phyloP scores from a whole-genome alignment of 2,888 invertebrate genomes.

The Linyphia triangularis region DNA sequence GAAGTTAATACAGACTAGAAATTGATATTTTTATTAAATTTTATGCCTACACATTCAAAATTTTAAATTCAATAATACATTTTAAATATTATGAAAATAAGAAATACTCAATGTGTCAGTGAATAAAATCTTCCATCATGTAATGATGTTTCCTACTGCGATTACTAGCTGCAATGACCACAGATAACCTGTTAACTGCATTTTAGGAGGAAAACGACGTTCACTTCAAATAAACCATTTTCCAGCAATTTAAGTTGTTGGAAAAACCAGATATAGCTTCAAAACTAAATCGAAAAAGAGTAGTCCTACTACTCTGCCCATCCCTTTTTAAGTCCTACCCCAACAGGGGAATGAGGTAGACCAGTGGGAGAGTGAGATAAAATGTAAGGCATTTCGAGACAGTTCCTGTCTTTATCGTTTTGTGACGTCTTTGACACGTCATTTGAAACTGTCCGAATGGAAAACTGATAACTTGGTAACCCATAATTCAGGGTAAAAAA shows the following conservation, averaged over 20 bases:
- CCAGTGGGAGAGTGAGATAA: conserved; percentile 30
- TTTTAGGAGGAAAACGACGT: background rate
- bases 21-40: no score
- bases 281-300: background rate
- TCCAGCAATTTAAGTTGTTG: background rate
- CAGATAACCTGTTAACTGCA: background rate
- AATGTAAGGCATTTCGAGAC: conserved; percentile 28
- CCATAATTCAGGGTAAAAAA: conserved; percentile 56
- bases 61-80: no score
- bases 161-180: background rate
- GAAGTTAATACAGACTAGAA: no score
- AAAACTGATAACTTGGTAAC: conserved; percentile 68
- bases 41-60: no score
- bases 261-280: background rate
- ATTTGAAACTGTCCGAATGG: conserved; percentile 71
- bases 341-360: background rate
- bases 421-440: conserved; percentile 62
- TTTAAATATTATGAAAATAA: no score
- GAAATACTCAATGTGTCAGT: no score
- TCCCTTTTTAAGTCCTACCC: background rate
- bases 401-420: conserved; percentile 53
- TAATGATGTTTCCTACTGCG: background rate
- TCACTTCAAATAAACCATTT: background rate
- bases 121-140: no score
- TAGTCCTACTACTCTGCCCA: background rate